Percentiles rank a stretch among this genome's conserved stretches.
These are phyloP conservation scores for Dastarcus helophoroides DNA, from an alignment of 2,888 invertebrate genomes.

Conservation along the genomic window DNA sequence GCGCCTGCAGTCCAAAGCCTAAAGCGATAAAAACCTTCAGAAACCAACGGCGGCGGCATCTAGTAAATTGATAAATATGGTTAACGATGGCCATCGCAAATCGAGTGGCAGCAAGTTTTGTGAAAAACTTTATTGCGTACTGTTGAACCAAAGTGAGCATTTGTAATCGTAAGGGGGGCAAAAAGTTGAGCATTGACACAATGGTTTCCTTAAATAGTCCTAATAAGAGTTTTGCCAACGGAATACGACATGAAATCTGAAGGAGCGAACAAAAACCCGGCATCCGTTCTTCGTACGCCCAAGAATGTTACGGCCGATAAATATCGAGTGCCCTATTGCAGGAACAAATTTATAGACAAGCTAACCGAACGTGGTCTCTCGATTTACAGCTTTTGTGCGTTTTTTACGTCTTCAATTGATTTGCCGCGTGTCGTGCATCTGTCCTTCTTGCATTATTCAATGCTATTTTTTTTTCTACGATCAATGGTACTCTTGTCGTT, in stretches of 20 bases:
- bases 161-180: conserved; percentile 22
- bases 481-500: conserved; percentile 9
- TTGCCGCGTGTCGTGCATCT: conserved; percentile 26
- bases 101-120: no score
- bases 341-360: conserved; percentile 29
- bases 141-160: conserved; percentile 24
- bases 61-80: no score
- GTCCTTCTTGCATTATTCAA: conserved; percentile 27
- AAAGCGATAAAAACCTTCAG: no score
- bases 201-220: conserved; percentile 32
- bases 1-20: no score
- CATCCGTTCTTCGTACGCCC: conserved; percentile 26
- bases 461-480: conserved; percentile 15
- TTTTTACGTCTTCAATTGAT: conserved; percentile 19
- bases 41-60: no score
- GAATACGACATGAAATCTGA: conserved; percentile 33
- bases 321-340: conserved; percentile 20
- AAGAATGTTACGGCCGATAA: conserved; percentile 25
- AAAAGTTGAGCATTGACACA: conserved; percentile 29
- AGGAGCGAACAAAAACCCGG: conserved; percentile 25
- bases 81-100: no score
- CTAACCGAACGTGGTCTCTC: conserved; percentile 20
- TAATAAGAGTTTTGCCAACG: conserved; percentile 30
- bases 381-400: conserved; percentile 24
- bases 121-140: conserved; percentile 24